A percentile compares a stretch with the other conserved stretches of the same genome.
phyloP scores from a whole-genome alignment of 2,888 invertebrate genomes.

The Hirtodrosophila histrioides region DNA sequence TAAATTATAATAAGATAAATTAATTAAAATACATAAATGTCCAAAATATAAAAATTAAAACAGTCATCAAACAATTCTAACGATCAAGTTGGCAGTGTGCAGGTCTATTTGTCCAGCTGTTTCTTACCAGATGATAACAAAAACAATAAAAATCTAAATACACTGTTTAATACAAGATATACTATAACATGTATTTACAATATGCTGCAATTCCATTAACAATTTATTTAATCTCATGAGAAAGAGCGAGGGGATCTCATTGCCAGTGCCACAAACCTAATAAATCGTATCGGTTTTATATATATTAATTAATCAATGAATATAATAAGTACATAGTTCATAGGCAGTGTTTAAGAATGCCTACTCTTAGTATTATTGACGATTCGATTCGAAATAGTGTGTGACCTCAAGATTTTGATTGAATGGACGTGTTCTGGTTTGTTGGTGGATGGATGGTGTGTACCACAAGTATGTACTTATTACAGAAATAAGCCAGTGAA shows the following conservation, averaged over 20 bases:
- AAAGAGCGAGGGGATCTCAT: not conserved
- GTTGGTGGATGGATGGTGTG: slow-evolving; percentile 1
- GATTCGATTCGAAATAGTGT: not conserved
- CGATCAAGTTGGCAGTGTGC: slow-evolving; percentile 46
- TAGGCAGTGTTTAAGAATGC: slow-evolving; percentile 44
- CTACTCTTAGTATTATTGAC: slow-evolving; percentile 18
- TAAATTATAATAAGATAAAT: slow-evolving; percentile 21
- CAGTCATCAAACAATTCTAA: slow-evolving; percentile 13
- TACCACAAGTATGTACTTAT: not conserved
- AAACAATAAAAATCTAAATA: slow-evolving; percentile 4
- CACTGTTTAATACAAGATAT: slow-evolving; percentile 3
- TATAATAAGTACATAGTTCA: slow-evolving; percentile 11
- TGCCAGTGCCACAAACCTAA: slow-evolving; percentile 7
- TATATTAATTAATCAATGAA: slow-evolving; percentile 4
- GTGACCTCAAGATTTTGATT: slow-evolving; percentile 6
- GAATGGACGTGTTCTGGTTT: slow-evolving; percentile 43
- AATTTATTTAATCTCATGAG: slow-evolving; percentile 9
- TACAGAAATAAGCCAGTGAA: not conserved
- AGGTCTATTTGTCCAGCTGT: slow-evolving; percentile 10
- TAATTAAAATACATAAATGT: not conserved
- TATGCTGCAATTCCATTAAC: slow-evolving; percentile 17
- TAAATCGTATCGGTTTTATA: slow-evolving; percentile 9
- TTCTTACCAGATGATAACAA: not conserved
- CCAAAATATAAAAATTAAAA: not conserved
- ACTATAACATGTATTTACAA: slow-evolving; percentile 36